phyloP scores from a whole-genome alignment of 2,888 invertebrate species.

The Neoitamus cyanurus region DNA sequence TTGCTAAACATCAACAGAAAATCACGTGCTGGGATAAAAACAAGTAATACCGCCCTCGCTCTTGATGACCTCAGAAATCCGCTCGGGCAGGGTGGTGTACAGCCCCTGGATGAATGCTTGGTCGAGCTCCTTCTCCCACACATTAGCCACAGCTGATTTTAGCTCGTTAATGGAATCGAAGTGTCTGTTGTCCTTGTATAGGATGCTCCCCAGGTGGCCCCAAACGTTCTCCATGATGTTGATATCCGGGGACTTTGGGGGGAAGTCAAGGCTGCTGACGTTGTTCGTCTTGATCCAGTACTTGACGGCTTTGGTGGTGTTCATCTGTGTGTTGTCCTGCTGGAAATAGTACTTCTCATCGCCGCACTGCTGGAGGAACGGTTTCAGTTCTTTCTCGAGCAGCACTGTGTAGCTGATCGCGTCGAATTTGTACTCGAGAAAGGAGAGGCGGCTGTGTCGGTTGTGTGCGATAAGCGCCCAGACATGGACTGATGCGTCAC shows the following conservation, averaged over 20 bases:
- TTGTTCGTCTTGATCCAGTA: constrained; percentile 25
- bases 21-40: constrained; percentile 29
- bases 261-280: not conserved
- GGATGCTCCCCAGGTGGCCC: constrained; percentile 24
- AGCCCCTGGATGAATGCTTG: constrained; percentile 4
- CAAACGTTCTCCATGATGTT: constrained; percentile 23
- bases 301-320: constrained; percentile 26
- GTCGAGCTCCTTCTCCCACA: constrained; percentile 20
- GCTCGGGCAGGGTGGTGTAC: not conserved
- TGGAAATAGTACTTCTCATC: constrained; percentile 14
- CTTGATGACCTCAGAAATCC: not conserved
- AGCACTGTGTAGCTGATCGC: constrained; percentile 38
- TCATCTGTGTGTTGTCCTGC: constrained; percentile 33
- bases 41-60: constrained; percentile 24
- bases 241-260: constrained; percentile 23
- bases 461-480: constrained; percentile 20
- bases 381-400: constrained; percentile 22
- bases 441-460: not conserved
- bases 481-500: constrained; percentile 15
- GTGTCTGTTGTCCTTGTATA: constrained; percentile 2
- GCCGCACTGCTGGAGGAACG: constrained; percentile 15
- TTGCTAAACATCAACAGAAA: constrained; percentile 32
- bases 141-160: not conserved
- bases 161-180: constrained; percentile 29
- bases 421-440: constrained; percentile 23